Percentiles rank a stretch among this genome's conserved stretches.
phyloP scores from a whole-genome alignment of 2,888 invertebrate species.

The Rotaria magnacalcarata region DNA sequence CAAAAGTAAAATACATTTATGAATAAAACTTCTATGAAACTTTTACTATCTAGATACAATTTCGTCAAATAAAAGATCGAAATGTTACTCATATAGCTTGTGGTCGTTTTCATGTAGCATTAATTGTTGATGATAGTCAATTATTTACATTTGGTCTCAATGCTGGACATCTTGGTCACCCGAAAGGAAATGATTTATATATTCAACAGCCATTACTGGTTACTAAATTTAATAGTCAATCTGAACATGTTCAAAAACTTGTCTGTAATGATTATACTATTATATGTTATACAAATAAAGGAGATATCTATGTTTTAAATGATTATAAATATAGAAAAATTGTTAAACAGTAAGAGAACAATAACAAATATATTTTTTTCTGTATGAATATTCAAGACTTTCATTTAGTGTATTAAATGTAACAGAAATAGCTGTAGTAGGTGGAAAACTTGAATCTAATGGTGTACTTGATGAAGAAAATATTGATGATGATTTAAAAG shows the following conservation, averaged over 20 bases:
- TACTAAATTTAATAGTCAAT: conserved; percentile 59
- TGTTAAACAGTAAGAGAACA: conserved; percentile 6
- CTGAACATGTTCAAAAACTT: conserved; percentile 63
- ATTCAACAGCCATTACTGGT: conserved; percentile 54
- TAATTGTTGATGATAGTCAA: conserved; percentile 63
- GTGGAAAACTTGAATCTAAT: conserved; percentile 50
- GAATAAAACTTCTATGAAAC: not conserved
- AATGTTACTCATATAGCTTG: conserved; percentile 65
- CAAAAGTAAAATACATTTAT: conserved; percentile 49
- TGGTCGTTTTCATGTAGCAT: conserved; percentile 69
- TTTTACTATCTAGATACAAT: conserved; percentile 49
- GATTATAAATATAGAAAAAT: conserved; percentile 68
- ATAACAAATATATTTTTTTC: conserved; percentile 49
- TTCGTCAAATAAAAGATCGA: conserved; percentile 53
- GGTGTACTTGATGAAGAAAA: conserved; percentile 49
- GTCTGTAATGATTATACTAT: conserved; percentile 69
- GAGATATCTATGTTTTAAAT: conserved; percentile 70
- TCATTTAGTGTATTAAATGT: conserved; percentile 63
- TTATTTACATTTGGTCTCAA: conserved; percentile 77
- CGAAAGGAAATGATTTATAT: conserved; percentile 49
- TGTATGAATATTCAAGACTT: too few relatives aligned
- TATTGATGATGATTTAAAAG: conserved; percentile 64
- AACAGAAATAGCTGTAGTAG: conserved; percentile 57
- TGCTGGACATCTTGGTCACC: conserved; percentile 68
- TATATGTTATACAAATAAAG: conserved; percentile 66